These are phyloP conservation scores for Nomada hirtipes DNA, from an alignment of 2,888 invertebrate genomes.

Conservation along the genomic window DNA sequence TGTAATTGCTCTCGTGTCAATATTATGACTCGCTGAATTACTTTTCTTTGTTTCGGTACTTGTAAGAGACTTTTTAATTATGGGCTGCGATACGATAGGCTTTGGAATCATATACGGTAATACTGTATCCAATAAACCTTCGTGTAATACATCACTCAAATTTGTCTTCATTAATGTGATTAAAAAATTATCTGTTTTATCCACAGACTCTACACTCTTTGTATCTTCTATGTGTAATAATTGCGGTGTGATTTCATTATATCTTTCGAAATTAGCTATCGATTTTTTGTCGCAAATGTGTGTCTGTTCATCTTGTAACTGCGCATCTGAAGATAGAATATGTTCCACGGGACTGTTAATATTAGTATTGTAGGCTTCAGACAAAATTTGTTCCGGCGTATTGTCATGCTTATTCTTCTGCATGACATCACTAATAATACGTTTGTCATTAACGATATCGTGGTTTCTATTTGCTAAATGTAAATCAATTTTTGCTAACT, in stretches of 20 bases:
- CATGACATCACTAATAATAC: conserved; percentile 39
- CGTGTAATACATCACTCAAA: conserved; percentile 89
- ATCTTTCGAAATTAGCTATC: conserved; percentile 16
- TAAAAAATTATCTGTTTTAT: conserved; percentile 65
- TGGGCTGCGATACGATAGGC: conserved; percentile 86
- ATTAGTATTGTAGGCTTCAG: conserved; percentile 6
- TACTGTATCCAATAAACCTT: conserved; percentile 93
- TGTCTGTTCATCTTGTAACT: conserved; percentile 1
- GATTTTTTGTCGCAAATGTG: conserved; percentile 6
- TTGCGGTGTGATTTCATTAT: conserved; percentile 17
- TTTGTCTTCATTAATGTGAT: conserved; percentile 82
- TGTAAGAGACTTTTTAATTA: conserved; percentile 85
- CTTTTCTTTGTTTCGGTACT: conserved; percentile 85
- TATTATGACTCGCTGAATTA: conserved; percentile 80
- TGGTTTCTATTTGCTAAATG: conserved; percentile 77
- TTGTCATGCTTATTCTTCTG: conserved; percentile 54
- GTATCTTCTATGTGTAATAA: not conserved
- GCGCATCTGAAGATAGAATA: not conserved
- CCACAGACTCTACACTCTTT: conserved; percentile 11
- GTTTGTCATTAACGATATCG: conserved; percentile 64
- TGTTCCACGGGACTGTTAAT: conserved; percentile 1
- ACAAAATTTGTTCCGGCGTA: conserved; percentile 7
- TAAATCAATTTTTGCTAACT: conserved; percentile 84
- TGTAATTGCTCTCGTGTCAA: conserved; percentile 65
- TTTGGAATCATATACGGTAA: conserved; percentile 90